Percentiles rank a stretch among this genome's conserved stretches.
Conservation (phyloP, 2,888 invertebrate genomes). For the Drosophila nr. perissopoda region DNA sequence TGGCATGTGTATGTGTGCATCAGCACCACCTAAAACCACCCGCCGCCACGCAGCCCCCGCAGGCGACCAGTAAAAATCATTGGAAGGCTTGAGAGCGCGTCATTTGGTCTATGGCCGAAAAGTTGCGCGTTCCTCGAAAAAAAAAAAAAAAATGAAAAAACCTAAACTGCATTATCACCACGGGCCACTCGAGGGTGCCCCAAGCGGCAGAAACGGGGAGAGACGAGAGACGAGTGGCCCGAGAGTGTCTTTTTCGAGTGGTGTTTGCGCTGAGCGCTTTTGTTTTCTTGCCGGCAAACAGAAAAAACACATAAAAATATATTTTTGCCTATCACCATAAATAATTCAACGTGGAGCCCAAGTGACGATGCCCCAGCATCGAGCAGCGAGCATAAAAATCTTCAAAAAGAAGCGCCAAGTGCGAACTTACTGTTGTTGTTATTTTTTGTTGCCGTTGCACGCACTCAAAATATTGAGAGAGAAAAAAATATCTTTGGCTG, state of each 20-base stretch:
- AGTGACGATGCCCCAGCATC: slow-evolving; percentile 35
- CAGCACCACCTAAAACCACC: slow-evolving; percentile 15
- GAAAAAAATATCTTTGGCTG: slow-evolving; percentile 33
- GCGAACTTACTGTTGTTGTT: slow-evolving; percentile 60
- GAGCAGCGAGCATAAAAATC: slow-evolving; percentile 65
- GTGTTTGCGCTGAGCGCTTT: slow-evolving; percentile 66
- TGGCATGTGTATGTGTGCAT: slow-evolving; percentile 16
- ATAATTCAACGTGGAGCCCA: slow-evolving; percentile 72
- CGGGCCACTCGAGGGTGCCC: slow-evolving; percentile 56
- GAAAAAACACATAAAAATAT: slow-evolving; percentile 69
- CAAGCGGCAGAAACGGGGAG: slow-evolving; percentile 13
- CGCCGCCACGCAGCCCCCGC: slow-evolving; percentile 13
- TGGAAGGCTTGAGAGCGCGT: slow-evolving; percentile 41
- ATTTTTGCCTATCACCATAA: slow-evolving; percentile 81
- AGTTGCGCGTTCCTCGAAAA: slow-evolving; percentile 39
- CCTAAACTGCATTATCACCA: slow-evolving; percentile 74
- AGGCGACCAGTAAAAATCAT: slow-evolving; percentile 6
- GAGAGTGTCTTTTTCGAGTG: slow-evolving; percentile 73
- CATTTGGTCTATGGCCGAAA: slow-evolving; percentile 58
- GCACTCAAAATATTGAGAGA: slow-evolving; percentile 70
- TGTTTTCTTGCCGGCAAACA: slow-evolving; percentile 74
- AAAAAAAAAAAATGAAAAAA: slow-evolving; percentile 1
- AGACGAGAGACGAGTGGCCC: slow-evolving; percentile 61
- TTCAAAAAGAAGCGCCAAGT: slow-evolving; percentile 80
- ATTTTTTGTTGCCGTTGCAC: slow-evolving; percentile 51